These are phyloP conservation scores for Vidua chalybeata DNA, from an alignment of 2,113 vertebrate genomes.

Conservation along the genomic window DNA sequence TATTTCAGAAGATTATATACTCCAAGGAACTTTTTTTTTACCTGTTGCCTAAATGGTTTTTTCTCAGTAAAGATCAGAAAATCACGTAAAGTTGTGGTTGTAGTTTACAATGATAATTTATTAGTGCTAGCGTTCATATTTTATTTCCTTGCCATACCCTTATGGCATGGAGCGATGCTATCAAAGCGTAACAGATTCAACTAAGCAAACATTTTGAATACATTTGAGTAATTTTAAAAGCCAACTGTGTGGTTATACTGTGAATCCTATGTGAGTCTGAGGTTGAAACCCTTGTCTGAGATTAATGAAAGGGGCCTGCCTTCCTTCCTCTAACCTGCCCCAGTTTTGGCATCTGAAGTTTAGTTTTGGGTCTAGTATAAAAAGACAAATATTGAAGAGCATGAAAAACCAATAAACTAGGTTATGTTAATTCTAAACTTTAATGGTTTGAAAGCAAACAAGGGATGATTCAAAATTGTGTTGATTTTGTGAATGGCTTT, in stretches of 20 bases:
- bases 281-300: not conserved
- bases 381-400: not conserved
- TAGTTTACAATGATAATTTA: not conserved
- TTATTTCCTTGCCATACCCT: not conserved
- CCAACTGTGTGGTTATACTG: not conserved
- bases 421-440: not conserved
- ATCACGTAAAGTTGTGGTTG: not conserved
- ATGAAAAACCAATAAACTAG: not conserved
- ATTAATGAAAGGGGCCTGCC: not conserved
- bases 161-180: not conserved
- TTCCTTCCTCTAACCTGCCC: accelerated
- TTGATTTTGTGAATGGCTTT: constrained; percentile 19
- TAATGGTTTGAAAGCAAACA: not conserved
- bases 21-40: not conserved
- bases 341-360: not conserved
- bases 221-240: not conserved
- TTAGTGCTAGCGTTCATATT: not conserved
- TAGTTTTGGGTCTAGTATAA: not conserved
- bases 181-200: not conserved
- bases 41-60: not conserved
- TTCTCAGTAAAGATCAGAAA: not conserved
- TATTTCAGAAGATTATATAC: not conserved
- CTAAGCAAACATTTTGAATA: not conserved
- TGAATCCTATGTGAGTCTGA: not conserved
- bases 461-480: not conserved